phyloP scores from a whole-genome alignment of 2,113 vertebrate species.

The Ardeotis arabs region DNA sequence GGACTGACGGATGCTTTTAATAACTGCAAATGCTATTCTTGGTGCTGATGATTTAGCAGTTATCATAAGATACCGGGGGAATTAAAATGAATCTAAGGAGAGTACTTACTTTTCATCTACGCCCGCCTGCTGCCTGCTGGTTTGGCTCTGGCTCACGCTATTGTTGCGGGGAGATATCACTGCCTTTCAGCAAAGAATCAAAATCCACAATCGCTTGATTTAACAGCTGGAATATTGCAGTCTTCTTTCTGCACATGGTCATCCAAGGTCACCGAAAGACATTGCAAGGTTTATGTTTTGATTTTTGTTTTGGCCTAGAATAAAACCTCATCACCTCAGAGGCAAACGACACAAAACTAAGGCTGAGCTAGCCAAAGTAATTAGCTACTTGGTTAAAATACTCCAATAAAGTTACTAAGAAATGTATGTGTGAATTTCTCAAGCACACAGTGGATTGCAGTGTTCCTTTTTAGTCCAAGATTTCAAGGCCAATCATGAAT shows the following conservation, averaged over 20 bases:
- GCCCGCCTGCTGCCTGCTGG: neutral
- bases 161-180: neutral
- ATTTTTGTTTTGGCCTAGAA: neutral
- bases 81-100: neutral
- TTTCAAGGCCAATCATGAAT: neutral
- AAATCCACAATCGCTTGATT: neutral
- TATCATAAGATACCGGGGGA: neutral
- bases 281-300: neutral
- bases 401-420: no score
- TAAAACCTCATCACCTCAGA: neutral
- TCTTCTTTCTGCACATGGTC: neutral
- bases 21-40: neutral
- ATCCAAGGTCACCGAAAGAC: neutral
- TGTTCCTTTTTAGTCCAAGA: neutral
- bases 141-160: neutral
- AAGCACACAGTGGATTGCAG: neutral
- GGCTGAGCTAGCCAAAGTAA: neutral
- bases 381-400: neutral
- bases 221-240: neutral
- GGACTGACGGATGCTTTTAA: slow-evolving; percentile 39
- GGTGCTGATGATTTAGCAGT: slow-evolving; percentile 8
- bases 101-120: neutral
- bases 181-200: neutral
- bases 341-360: neutral
- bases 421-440: neutral